Base-by-base conservation (phyloP, 2,113 vertebrate genomes). In the Eleginops maclovinus region DNA sequence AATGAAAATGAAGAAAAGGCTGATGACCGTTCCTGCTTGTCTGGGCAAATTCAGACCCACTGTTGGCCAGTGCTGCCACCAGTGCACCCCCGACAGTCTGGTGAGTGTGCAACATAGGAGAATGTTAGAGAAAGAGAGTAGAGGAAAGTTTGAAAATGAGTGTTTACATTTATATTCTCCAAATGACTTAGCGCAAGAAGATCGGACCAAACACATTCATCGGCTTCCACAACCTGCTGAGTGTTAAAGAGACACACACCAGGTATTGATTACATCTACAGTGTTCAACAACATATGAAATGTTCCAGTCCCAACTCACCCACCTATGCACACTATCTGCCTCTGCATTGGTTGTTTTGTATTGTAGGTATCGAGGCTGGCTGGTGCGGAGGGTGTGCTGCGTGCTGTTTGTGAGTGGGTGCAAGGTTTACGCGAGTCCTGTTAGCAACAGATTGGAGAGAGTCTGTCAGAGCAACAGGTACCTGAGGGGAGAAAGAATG, bases 1-100 rank as follows among this genome's bases (percentile, higher is more conserved):
- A 58, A 49, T 87, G 40, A 93, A 88, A 84, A 91, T 94, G 50
- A 91, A 85, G 90, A 92, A 84, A 82, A 94, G 87, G 61, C 41
- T 93, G 55, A 94, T 80, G 75, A 22, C 8, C 2, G 70, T 84
- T 12, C 62, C 83, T 76, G 81, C 91, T 3, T 88, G 77, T 81
- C 86, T 93, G 74, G 92, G 93, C 55, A 92, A 78, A 63, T 91
- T 93, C 64, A 87, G 95, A 77, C 94, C 95, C 14, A 9, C 31
- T 46, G 91, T 95, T 77, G 94, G 93, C 28, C 91, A 91, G 79
- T 94, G 94, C 81, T 95, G 95, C 82, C 92, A 94, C 79, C 92
- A 90, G 82, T 95, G 95, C 82, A 94, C 93, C 41, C 94, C 95
- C 1, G 86, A 94, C 79, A 95, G 95, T 81, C 79, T 95, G 87